Conservation (phyloP, 2,888 invertebrate species). For the Frankliniella intonsa region DNA sequence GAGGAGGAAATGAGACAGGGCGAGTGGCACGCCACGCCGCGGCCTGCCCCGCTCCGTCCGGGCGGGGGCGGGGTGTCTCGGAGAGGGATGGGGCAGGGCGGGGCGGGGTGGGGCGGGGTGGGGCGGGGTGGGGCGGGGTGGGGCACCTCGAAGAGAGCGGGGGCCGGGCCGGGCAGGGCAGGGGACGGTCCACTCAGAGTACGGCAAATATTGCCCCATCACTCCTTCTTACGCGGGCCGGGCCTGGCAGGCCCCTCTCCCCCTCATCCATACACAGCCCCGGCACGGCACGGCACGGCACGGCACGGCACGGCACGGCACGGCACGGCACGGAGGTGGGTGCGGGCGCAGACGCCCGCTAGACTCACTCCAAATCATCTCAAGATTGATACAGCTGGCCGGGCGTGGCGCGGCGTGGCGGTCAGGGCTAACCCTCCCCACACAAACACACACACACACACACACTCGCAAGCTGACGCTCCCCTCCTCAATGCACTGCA, state of each 20-base stretch:
- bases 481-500: too few species aligned
- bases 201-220: conserved; percentile 24
- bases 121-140: too few species aligned
- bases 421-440: background rate
- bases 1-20: background rate
- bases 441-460: too few species aligned
- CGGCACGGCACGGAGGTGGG: background rate
- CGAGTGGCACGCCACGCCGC: background rate
- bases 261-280: background rate
- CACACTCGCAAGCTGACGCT: background rate
- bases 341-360: background rate
- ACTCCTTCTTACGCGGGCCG: conserved; percentile 15
- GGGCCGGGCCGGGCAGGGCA: background rate
- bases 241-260: background rate
- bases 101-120: background rate
- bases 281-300: too few species aligned
- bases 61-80: background rate
- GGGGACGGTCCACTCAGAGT: conserved; percentile 18
- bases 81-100: background rate
- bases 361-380: background rate
- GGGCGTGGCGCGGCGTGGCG: background rate
- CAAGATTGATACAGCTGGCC: background rate
- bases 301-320: too few species aligned
- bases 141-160: background rate
- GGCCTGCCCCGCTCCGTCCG: background rate